phyloP scores from a whole-genome alignment of 2,888 invertebrate species.

The Asteroscopus sphinx region DNA sequence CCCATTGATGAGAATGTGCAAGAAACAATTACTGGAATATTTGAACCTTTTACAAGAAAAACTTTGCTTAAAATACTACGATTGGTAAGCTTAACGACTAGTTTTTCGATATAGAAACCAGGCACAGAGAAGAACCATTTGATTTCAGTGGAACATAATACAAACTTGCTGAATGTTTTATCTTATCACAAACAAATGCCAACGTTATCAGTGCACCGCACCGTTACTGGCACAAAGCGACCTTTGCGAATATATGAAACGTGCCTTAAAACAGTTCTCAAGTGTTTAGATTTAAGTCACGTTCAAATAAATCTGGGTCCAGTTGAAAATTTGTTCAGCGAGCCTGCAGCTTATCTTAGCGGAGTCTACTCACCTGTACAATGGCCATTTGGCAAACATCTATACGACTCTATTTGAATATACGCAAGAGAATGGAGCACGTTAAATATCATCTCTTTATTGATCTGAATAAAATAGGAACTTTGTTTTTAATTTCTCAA shows the following conservation, averaged over 20 bases:
- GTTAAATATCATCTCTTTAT: too few species aligned
- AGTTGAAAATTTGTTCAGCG: constrained; percentile 32
- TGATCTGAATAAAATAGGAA: too few species aligned
- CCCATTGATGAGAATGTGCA: too few species aligned
- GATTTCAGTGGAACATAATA: neutral
- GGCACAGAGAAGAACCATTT: neutral
- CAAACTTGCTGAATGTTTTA: constrained; percentile 1
- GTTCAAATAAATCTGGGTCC: constrained; percentile 40
- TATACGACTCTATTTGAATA: too few species aligned
- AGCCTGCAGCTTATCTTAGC: constrained; percentile 24
- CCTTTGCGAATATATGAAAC: constrained; percentile 37
- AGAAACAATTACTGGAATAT: too few species aligned
- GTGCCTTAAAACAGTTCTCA: constrained; percentile 22
- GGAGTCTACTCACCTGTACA: constrained; percentile 11
- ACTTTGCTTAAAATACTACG: too few species aligned
- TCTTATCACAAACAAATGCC: constrained; percentile 20
- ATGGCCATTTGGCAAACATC: neutral
- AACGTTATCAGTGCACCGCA: constrained; percentile 35
- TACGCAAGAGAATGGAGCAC: too few species aligned
- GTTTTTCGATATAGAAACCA: neutral
- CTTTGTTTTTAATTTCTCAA: too few species aligned
- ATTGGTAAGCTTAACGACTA: too few species aligned
- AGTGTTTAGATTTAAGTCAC: constrained; percentile 38
- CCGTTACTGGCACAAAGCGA: constrained; percentile 35
- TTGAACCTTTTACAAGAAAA: too few species aligned